Conservation (phyloP, 2,113 vertebrate genomes). For the Anarrhichthys ocellatus region DNA sequence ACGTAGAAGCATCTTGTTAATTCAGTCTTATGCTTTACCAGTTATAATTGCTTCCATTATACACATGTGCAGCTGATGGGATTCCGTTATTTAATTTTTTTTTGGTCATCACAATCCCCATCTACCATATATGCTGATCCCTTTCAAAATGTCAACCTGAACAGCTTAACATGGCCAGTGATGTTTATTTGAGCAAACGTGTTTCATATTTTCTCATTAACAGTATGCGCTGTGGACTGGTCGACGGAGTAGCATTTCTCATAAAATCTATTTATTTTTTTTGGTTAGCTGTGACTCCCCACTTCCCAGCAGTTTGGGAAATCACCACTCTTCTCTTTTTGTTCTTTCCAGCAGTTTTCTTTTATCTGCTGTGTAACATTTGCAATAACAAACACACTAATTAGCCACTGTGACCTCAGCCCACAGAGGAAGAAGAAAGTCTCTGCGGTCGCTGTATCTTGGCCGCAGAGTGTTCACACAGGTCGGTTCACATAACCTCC, state of each 20-base stretch:
- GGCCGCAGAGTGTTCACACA: slow-evolving; percentile 41
- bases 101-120: neutral
- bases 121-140: neutral
- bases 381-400: slow-evolving; percentile 72
- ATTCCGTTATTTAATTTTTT: neutral
- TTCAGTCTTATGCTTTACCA: neutral
- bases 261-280: slow-evolving; percentile 21
- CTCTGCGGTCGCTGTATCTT: slow-evolving; percentile 55
- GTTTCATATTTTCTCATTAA: slow-evolving; percentile 13
- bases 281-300: neutral
- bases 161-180: neutral
- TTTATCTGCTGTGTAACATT: slow-evolving; percentile 53
- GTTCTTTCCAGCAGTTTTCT: slow-evolving; percentile 36
- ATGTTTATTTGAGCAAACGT: slow-evolving; percentile 20
- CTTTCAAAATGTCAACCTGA: neutral
- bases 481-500: slow-evolving; percentile 78
- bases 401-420: slow-evolving; percentile 59
- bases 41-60: neutral
- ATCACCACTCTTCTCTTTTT: slow-evolving; percentile 20
- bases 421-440: slow-evolving; percentile 52
- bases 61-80: neutral
- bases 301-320: slow-evolving; percentile 44
- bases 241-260: slow-evolving; percentile 22
- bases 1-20: no score
- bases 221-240: neutral